Conservation (phyloP, 1,140 invertebrate species). For the Brachionus plicatilis region DNA sequence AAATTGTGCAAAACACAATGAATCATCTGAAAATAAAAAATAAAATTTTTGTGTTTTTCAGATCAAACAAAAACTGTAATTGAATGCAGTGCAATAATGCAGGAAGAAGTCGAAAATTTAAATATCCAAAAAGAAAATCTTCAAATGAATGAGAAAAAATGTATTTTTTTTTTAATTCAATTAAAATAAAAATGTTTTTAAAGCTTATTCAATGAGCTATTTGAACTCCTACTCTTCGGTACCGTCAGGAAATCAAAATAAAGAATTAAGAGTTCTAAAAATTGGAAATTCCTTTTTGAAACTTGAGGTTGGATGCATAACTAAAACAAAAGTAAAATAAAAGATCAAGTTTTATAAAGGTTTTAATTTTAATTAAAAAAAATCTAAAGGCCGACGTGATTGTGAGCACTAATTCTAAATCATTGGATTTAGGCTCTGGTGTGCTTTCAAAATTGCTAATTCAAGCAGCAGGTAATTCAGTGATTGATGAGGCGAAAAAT, state of each 20-base stretch:
- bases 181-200: no score
- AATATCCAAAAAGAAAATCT: background rate
- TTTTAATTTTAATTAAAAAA: no score
- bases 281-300: background rate
- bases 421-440: background rate
- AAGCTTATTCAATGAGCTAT: background rate
- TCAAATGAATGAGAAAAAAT: background rate
- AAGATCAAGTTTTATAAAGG: background rate
- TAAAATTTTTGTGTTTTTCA: no score
- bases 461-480: background rate
- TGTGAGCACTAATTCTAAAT: background rate
- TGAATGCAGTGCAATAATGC: background rate
- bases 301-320: background rate
- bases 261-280: background rate
- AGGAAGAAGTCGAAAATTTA: background rate
- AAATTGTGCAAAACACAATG: no score
- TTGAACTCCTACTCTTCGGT: background rate
- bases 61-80: background rate
- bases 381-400: conserved; percentile 13
- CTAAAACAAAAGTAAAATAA: background rate
- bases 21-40: no score
- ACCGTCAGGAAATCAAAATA: background rate
- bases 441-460: background rate
- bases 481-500: background rate
- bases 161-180: background rate